Evolutionary conservation across 2,113 vertebrate genomes (phyloP).

Genomic region (Delphinapterus leucas): DNA sequence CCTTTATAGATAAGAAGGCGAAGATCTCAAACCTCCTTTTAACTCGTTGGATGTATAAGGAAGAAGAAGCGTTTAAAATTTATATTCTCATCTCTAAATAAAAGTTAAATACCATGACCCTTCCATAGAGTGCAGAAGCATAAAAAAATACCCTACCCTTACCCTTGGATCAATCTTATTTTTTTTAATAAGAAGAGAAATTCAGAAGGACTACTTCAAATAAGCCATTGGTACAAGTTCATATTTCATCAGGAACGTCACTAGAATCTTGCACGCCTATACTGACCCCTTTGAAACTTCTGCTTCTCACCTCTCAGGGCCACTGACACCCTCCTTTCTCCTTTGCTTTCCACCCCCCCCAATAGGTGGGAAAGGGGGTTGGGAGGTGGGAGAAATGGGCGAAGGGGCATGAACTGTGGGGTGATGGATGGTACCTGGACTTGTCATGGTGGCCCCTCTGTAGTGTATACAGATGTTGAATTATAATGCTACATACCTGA

Average conservation of each 20-base stretch:
- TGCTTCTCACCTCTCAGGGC: neutral
- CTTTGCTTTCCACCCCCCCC: neutral
- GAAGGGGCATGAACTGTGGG: neutral
- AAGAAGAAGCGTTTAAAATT: neutral
- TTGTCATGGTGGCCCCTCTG: neutral
- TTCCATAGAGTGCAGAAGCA: neutral
- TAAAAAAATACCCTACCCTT: neutral
- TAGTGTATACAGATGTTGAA: neutral
- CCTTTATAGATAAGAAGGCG: neutral
- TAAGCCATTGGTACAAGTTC: neutral
- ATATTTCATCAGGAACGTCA: neutral
- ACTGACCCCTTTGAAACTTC: neutral
- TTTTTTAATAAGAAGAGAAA: neutral
- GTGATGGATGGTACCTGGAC: neutral
- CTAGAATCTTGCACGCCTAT: fast-evolving
- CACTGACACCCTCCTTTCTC: neutral
- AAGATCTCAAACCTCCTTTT: neutral
- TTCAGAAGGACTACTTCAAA: neutral
- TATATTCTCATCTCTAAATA: constrained; percentile 3
- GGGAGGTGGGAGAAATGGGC: neutral
- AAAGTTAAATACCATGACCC: neutral
- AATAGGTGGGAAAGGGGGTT: neutral
- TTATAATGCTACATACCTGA: neutral
- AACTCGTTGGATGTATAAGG: neutral
- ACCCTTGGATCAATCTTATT: neutral